Evolutionary conservation across 2,797 vertebrate genomes (phyloP).

Genomic region (Hippocampus kuda): DNA sequence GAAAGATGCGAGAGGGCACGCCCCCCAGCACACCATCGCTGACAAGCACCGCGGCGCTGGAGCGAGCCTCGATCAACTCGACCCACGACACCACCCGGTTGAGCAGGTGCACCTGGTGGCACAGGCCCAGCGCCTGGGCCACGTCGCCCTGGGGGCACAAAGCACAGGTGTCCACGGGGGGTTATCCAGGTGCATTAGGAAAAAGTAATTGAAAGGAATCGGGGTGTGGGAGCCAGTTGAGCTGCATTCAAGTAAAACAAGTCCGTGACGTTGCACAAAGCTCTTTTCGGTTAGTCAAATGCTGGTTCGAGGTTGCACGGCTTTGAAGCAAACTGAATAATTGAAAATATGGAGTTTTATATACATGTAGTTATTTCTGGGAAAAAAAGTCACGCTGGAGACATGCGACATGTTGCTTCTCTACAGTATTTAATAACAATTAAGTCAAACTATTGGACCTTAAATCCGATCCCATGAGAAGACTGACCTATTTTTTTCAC

Average conservation of each 20-base stretch:
- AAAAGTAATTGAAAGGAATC: background rate
- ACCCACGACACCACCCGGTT: conserved; percentile 70
- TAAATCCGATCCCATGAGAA: too few relatives aligned
- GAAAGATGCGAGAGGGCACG: conserved; percentile 78
- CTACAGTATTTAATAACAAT: too few relatives aligned
- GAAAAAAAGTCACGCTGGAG: too few relatives aligned
- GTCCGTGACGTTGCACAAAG: background rate
- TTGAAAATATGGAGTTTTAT: too few relatives aligned
- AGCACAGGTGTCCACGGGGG: background rate
- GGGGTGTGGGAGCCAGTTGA: background rate
- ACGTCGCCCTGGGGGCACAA: conserved; percentile 67
- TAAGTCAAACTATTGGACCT: too few relatives aligned
- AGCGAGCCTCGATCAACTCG: conserved; percentile 67
- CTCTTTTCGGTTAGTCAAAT: background rate
- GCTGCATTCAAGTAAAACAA: background rate
- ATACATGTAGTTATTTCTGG: too few relatives aligned
- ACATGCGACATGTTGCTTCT: too few relatives aligned
- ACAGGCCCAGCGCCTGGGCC: conserved; percentile 74
- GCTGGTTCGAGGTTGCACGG: background rate
- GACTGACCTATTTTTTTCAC: too few relatives aligned
- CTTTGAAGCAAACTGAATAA: background rate
- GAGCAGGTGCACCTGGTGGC: conserved; percentile 73
- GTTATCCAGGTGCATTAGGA: background rate
- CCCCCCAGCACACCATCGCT: conserved; percentile 75
- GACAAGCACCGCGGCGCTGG: conserved; percentile 67